Conservation (phyloP, 2,113 vertebrate genomes). For the Malurus elegans region DNA sequence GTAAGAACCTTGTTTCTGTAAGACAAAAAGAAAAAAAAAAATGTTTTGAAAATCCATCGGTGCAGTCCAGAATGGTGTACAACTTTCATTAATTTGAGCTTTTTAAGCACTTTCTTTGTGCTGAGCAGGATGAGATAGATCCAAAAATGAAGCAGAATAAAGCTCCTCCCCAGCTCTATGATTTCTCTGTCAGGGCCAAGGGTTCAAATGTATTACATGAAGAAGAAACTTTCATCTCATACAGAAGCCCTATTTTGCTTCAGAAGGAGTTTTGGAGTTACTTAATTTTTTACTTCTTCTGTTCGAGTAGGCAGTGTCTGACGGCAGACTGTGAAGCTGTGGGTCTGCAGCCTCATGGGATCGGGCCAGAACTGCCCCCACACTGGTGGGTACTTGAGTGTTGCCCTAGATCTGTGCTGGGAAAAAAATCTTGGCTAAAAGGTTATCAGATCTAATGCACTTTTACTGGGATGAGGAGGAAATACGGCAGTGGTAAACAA, state of each 20-base stretch:
- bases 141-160: not conserved
- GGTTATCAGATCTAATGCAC: not conserved
- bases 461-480: constrained; percentile 47
- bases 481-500: constrained; percentile 54
- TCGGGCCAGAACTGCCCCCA: not conserved
- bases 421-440: not conserved
- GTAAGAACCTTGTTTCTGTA: not conserved
- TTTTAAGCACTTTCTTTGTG: not conserved
- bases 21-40: not conserved
- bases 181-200: constrained; percentile 22
- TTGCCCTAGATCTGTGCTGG: not conserved
- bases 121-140: not conserved
- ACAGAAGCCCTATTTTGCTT: not conserved
- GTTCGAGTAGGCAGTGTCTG: not conserved
- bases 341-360: not conserved
- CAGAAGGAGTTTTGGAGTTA: not conserved
- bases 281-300: not conserved
- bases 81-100: not conserved
- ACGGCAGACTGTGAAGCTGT: not conserved
- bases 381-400: not conserved
- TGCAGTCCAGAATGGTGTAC: not conserved
- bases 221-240: not conserved
- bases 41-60: not conserved
- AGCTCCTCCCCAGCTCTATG: not conserved
- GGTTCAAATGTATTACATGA: not conserved